Base-by-base conservation (phyloP, 2,888 invertebrate species). In the Sarcophaga caerulescens region DNA sequence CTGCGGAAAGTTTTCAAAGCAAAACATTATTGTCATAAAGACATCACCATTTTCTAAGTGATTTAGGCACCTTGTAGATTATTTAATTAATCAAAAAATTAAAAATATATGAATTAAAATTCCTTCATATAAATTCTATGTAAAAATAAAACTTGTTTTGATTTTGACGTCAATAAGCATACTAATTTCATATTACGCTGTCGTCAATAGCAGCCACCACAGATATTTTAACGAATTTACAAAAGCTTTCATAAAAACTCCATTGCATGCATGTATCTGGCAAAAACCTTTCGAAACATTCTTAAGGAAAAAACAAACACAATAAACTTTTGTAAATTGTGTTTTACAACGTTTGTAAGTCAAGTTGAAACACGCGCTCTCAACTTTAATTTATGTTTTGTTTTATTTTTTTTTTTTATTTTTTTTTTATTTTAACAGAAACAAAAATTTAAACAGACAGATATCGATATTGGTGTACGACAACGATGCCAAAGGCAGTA, bases 331-430 rank as follows among this genome's bases (percentile, higher is more conserved):
- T 52, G 17, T 52, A 52, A 52, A 52, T 17, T 14, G 5, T 52
- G 4, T 52, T 52, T 17, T 44, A 17, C 44, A 66, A 35, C 14
- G 10, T 17, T 66, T 66, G 66, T 66, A 66, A 44, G 66, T 52
- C 45, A 35, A 71, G 59, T 19, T 44, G 71, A 71, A 71, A 35
- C 25, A 35, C 21, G 52, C 21, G 52, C 35, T 25, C n/a, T n/a
- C 17, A 10, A 70, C 70, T 52, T 47, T 14, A 57, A 19, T 52
- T 52, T 17, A 52, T 52, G 12, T 52, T 12, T 14, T 47, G 11
- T 47, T 47, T 14, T 14, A 47, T 14, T 68, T 70, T 52, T n/a
- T 35, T 1, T 35, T 14, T 47, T 47, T 14, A 0, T 47, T 47
- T 52, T 12, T 17, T 52, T 4, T 52, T 14, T 17, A 52, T 14